phyloP scores from a whole-genome alignment of 2,888 invertebrate genomes.

The Tetranychus truncatus region DNA sequence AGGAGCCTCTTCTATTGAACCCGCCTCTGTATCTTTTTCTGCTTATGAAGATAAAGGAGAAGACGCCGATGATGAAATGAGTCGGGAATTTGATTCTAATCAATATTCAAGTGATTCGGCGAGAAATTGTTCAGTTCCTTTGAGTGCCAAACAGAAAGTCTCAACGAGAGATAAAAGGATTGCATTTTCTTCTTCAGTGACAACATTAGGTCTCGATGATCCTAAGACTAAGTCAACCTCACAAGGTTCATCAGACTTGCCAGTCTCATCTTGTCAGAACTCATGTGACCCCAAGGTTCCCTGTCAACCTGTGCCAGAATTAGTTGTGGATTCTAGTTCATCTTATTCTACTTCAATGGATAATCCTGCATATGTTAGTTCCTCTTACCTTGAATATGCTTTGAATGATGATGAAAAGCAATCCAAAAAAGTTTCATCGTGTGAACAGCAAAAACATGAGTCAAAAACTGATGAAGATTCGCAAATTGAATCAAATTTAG shows the following conservation, averaged over 20 bases:
- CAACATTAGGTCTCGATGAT: too few species aligned
- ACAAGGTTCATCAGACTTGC: not conserved
- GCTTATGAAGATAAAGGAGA: constrained; percentile 16
- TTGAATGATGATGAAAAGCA: not conserved
- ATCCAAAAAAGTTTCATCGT: not conserved
- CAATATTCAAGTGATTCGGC: constrained; percentile 12
- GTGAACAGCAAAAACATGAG: constrained; percentile 10
- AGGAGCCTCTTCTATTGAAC: not conserved
- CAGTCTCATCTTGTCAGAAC: not conserved
- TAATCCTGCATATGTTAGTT: constrained; percentile 7
- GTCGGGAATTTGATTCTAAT: constrained; percentile 48
- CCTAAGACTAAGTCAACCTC: too few species aligned
- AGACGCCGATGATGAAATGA: constrained; percentile 54
- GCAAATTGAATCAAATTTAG: not conserved
- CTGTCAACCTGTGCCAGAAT: constrained; percentile 9
- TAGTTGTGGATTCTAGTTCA: not conserved
- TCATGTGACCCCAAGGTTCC: not conserved
- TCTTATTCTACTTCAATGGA: constrained; percentile 7
- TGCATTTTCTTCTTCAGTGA: not conserved
- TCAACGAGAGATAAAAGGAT: not conserved
- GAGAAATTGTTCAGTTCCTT: not conserved
- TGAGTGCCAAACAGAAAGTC: constrained; percentile 5
- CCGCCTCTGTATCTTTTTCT: constrained; percentile 1
- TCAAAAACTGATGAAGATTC: not conserved
- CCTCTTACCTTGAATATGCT: not conserved